Evolutionary conservation across 1,140 invertebrate species (phyloP).

Genomic region (Rhyacophila brunnea): DNA sequence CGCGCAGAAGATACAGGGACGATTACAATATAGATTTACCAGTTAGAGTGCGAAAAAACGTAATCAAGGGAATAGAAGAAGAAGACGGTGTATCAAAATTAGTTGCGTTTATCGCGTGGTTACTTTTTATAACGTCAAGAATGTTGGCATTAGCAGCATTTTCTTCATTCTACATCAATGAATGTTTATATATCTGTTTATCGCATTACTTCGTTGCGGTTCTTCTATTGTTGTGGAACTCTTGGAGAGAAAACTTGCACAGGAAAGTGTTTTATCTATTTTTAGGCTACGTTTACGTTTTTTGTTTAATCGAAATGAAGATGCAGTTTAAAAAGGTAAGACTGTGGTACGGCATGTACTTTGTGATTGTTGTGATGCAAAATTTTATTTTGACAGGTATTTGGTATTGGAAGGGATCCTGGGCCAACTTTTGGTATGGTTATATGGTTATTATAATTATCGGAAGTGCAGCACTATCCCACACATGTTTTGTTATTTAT

Average conservation of each 20-base stretch:
- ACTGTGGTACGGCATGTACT: conserved; percentile 64
- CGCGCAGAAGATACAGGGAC: conserved; percentile 24
- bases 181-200: conserved; percentile 56
- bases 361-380: conserved; percentile 62
- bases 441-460: conserved; percentile 57
- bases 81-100: conserved; percentile 66
- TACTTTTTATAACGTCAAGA: conserved; percentile 65
- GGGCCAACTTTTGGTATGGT: conserved; percentile 59
- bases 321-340: conserved; percentile 69
- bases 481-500: conserved; percentile 55
- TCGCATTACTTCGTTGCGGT: conserved; percentile 62
- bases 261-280: conserved; percentile 60
- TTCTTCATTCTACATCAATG: conserved; percentile 64
- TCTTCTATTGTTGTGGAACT: conserved; percentile 58
- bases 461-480: conserved; percentile 48
- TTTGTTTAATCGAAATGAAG: conserved; percentile 73
- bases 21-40: conserved; percentile 39
- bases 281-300: conserved; percentile 69
- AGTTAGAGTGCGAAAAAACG: conserved; percentile 40
- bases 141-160: conserved; percentile 68
- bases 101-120: conserved; percentile 70
- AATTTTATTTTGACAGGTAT: conserved; percentile 62
- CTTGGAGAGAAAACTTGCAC: conserved; percentile 54
- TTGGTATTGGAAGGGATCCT: conserved; percentile 62
- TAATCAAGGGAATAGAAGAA: conserved; percentile 61